Conservation (phyloP, 2,113 vertebrate genomes). For the Myiozetetes cayanensis region DNA sequence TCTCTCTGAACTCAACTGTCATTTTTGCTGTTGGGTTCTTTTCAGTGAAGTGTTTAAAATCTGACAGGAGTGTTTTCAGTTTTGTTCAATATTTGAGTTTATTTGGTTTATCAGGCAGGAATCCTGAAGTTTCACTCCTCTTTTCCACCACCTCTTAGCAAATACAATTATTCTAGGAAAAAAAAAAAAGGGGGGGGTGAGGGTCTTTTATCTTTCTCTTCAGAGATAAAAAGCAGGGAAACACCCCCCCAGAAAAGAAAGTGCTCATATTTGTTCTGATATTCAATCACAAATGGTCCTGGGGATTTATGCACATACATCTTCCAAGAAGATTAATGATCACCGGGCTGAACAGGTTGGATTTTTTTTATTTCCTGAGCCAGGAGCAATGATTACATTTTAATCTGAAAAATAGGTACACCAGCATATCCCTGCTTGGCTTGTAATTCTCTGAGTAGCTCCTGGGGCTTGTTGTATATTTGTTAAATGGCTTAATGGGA, state of each 20-base stretch:
- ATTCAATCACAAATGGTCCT: not conserved
- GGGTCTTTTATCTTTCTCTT: not conserved
- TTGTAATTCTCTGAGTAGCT: not conserved
- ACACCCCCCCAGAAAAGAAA: not conserved
- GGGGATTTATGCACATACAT: not conserved
- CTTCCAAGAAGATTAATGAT: not conserved
- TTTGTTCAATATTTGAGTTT: not conserved
- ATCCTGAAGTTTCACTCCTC: not conserved
- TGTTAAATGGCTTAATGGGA: not conserved
- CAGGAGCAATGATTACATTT: not conserved
- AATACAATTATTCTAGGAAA: not conserved
- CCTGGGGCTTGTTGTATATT: conserved; percentile 4
- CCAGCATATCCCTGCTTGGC: not conserved
- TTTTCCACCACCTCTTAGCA: not conserved
- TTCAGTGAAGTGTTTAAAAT: not conserved
- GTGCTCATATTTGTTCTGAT: not conserved
- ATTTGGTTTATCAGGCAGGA: not conserved
- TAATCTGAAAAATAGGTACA: conserved; percentile 5
- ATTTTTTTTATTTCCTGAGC: not conserved
- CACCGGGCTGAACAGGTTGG: not conserved
- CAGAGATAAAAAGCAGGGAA: fast-evolving
- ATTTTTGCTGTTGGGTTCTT: not conserved
- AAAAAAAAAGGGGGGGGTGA: fast-evolving
- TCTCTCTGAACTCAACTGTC: not conserved
- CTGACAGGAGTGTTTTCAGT: not conserved